Conservation (phyloP, 1,140 invertebrate genomes). For the Venustaconcha ellipsiformis region DNA sequence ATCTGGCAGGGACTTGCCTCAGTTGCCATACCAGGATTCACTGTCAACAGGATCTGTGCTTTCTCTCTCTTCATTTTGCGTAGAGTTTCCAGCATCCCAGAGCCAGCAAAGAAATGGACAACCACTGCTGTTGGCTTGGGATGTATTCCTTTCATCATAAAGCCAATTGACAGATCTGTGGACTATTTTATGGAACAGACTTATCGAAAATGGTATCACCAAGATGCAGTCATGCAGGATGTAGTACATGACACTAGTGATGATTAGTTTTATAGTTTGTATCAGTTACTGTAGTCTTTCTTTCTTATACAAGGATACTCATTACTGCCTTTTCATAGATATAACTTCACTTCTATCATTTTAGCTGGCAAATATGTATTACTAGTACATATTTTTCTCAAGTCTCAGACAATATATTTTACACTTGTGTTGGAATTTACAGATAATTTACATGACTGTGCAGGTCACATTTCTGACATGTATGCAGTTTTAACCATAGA, state of each 20-base stretch:
- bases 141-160: conserved; percentile 92
- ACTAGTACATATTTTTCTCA: too few species aligned
- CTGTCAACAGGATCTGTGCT: conserved; percentile 89
- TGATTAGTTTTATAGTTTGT: conserved; percentile 9
- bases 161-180: conserved; percentile 88
- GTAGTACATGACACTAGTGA: conserved; percentile 36
- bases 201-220: conserved; percentile 64
- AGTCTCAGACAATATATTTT: too few species aligned
- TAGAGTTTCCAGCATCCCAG: conserved; percentile 70
- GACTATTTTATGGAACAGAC: conserved; percentile 84
- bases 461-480: too few species aligned
- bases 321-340: too few species aligned
- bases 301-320: too few species aligned
- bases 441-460: too few species aligned
- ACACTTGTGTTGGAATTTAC: too few species aligned
- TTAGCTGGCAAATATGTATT: too few species aligned
- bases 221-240: conserved; percentile 31
- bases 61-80: conserved; percentile 73
- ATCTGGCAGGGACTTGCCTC: conserved; percentile 95
- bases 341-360: too few species aligned
- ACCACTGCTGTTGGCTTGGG: conserved; percentile 83
- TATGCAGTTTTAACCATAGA: too few species aligned
- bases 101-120: conserved; percentile 74
- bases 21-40: conserved; percentile 90
- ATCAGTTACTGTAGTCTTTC: too few species aligned